Base-by-base conservation (phyloP, 2,888 invertebrate genomes). In the Drosophila mettleri region DNA sequence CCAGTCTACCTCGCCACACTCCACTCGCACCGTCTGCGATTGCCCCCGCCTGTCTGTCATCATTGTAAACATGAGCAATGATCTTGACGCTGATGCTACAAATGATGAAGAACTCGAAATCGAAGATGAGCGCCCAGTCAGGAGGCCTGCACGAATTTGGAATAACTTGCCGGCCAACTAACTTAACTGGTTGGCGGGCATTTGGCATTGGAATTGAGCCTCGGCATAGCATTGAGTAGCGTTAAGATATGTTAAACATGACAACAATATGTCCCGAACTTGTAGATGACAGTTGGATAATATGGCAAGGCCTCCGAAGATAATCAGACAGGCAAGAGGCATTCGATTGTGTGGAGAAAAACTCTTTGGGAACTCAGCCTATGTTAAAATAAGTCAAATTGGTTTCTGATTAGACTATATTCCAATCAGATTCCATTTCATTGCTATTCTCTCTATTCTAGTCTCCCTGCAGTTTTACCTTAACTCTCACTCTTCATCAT, bases 1-100 rank as follows among this genome's bases (percentile, higher is more conserved):
- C n/a, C n/a, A n/a, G n/a, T n/a, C n/a, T n/a, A n/a, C n/a, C n/a
- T 43, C 24, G 2, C 27, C 18, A 38, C 38, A 18, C 20, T 5
- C 22, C 2, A 20, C 20, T 48, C 33, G 22, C 29, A 2, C 59
- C 51, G 65, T 59, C 48, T 70, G 52, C 78, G 60, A 72, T 72
- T 67, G 72, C 68, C 60, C 59, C 67, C 73, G 69, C 68, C 74
- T 74, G 73, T 41, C 72, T 91, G 91, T 90, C 90, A 90, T 90
- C 91, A 85, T 83, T 83, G 86, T 90, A 91, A 90, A 90, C 90
- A 91, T 90, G 91, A 90, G 90, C 90, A 88, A 90, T 90, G 89
- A 89, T 90, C 89, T 90, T 90, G 90, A 90, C 90, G 90, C 91
- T 90, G 91, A 90, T 91, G 88, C 90, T 91, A 90, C 91, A 90